Percentiles rank a stretch among this genome's conserved stretches.
These are phyloP conservation scores for Trichogramma pretiosum DNA, from an alignment of 1,140 invertebrate species.

Conservation along the genomic window DNA sequence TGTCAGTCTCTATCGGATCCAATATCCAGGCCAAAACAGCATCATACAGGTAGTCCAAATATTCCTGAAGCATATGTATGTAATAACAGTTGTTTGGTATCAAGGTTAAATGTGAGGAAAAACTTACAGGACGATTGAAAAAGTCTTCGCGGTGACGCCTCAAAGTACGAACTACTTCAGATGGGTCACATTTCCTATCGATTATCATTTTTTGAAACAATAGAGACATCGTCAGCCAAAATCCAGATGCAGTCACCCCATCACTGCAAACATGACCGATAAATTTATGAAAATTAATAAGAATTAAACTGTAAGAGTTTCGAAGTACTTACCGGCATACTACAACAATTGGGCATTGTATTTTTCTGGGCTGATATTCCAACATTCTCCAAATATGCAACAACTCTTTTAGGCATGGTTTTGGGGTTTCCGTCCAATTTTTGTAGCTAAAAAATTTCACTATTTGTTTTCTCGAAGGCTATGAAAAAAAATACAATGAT, in stretches of 20 bases:
- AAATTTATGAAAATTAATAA: too few species aligned
- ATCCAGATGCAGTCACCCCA: slow-evolving; percentile 12
- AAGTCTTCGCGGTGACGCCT: slow-evolving; percentile 8
- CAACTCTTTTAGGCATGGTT: slow-evolving; percentile 4
- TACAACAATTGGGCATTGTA: slow-evolving; percentile 1
- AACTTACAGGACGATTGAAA: slow-evolving; percentile 9
- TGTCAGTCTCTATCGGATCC: too few species aligned
- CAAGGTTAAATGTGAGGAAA: not conserved
- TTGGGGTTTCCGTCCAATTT: slow-evolving; percentile 2
- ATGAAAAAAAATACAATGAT: too few species aligned
- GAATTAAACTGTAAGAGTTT: too few species aligned
- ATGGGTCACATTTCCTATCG: slow-evolving; percentile 12
- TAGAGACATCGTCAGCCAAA: slow-evolving; percentile 11
- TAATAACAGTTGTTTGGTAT: not conserved
- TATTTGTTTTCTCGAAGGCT: slow-evolving; percentile 6
- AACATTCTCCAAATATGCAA: slow-evolving; percentile 7
- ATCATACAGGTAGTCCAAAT: slow-evolving; percentile 14
- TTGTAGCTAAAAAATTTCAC: slow-evolving; percentile 13
- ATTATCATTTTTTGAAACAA: slow-evolving; percentile 11
- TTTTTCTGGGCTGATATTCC: not conserved
- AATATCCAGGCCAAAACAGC: slow-evolving; percentile 1
- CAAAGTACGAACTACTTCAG: slow-evolving; percentile 1
- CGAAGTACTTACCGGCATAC: slow-evolving; percentile 14
- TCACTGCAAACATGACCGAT: slow-evolving; percentile 5
- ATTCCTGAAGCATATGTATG: slow-evolving; percentile 3